Conservation (phyloP, 1,140 invertebrate genomes). For the Patella vulgata region DNA sequence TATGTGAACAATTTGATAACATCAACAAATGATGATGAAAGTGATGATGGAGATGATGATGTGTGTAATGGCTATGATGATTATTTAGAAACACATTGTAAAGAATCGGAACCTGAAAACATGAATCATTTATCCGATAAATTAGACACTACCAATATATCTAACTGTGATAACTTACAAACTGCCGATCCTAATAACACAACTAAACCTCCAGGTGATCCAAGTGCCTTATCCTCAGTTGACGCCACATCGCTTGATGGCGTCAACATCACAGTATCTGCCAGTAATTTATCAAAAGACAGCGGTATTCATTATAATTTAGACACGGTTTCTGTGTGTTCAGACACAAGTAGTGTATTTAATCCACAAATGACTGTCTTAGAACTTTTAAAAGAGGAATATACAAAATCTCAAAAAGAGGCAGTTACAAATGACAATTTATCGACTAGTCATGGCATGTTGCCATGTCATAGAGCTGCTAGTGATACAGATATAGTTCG, state of each 20-base stretch:
- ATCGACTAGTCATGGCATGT: conserved; percentile 7
- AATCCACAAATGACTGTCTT: conserved; percentile 47
- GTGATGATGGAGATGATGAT: conserved; percentile 49
- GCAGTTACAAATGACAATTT: conserved; percentile 5
- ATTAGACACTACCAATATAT: too few species aligned
- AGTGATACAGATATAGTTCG: conserved; percentile 51
- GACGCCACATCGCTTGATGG: too few species aligned
- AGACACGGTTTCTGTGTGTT: too few species aligned
- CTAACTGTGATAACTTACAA: too few species aligned
- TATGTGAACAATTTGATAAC: too few species aligned
- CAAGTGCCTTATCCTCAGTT: too few species aligned
- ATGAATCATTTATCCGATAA: background rate
- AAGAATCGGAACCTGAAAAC: conserved; percentile 1
- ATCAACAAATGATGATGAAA: conserved; percentile 38
- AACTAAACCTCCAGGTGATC: background rate
- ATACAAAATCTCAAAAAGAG: conserved; percentile 31
- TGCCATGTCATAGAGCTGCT: conserved; percentile 38
- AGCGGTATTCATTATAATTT: conserved; percentile 25
- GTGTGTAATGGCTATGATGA: conserved; percentile 54
- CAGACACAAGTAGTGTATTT: too few species aligned
- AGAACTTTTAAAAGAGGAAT: conserved; percentile 59
- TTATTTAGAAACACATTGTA: conserved; percentile 33
- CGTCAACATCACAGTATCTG: background rate
- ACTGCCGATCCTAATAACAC: background rate
- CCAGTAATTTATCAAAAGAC: conserved; percentile 31